phyloP scores from a whole-genome alignment of 2,888 invertebrate species.

The Lithophane ornitopus region DNA sequence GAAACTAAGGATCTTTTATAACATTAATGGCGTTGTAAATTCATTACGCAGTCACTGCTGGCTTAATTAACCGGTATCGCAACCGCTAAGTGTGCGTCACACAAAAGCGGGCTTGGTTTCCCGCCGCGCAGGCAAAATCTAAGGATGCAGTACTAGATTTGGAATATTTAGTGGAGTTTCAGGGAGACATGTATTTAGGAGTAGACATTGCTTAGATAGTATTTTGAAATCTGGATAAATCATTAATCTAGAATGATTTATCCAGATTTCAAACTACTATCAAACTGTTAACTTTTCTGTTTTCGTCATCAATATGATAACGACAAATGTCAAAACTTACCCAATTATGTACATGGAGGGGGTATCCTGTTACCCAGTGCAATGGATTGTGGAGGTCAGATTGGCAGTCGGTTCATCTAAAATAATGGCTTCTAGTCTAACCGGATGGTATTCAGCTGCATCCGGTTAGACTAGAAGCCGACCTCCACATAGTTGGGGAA shows the following conservation, averaged over 20 bases:
- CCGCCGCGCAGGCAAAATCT: conserved; percentile 9
- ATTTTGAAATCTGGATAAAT: too few species aligned
- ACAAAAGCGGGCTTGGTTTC: conserved; percentile 17
- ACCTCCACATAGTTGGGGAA: neutral
- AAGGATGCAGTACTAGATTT: neutral
- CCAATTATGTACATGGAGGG: neutral
- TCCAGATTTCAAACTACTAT: neutral
- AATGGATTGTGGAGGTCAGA: neutral
- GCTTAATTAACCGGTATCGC: conserved; percentile 38
- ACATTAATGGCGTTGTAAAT: conserved; percentile 28
- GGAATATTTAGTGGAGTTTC: conserved; percentile 6
- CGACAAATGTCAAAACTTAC: neutral
- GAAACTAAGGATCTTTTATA: conserved; percentile 16
- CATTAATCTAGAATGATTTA: too few species aligned
- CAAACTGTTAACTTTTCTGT: neutral
- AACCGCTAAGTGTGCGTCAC: conserved; percentile 38
- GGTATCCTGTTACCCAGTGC: neutral
- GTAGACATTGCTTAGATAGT: neutral
- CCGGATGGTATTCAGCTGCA: neutral
- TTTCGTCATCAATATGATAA: neutral
- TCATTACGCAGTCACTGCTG: conserved; percentile 32
- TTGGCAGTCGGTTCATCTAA: neutral
- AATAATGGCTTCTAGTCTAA: neutral
- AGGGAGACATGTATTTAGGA: neutral
- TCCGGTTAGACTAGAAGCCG: neutral